These are phyloP conservation scores for Theretra japonica DNA, from an alignment of 2,888 invertebrate species.

Conservation along the genomic window DNA sequence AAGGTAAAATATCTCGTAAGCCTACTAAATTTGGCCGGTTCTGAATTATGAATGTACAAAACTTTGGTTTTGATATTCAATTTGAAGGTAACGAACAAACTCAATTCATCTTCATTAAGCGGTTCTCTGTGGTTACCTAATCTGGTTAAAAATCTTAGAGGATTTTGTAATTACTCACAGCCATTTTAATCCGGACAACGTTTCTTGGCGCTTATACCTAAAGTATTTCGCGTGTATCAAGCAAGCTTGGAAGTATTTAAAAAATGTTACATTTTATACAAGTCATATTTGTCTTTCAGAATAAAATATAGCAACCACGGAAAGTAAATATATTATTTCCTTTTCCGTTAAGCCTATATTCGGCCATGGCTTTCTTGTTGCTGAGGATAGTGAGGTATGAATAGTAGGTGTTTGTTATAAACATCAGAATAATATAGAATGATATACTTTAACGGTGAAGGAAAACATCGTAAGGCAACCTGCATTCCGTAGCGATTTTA, in stretches of 20 bases:
- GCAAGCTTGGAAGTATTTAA: neutral
- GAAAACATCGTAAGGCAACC: too few relatives aligned
- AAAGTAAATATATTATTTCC: neutral
- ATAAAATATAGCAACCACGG: neutral
- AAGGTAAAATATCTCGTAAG: slow-evolving; percentile 1
- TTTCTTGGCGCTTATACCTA: slow-evolving; percentile 5
- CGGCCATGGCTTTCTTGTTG: too few relatives aligned
- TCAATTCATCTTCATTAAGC: slow-evolving; percentile 38
- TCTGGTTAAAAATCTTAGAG: slow-evolving; percentile 32
- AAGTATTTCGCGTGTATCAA: slow-evolving; percentile 1
- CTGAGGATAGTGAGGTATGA: too few relatives aligned
- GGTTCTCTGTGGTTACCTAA: slow-evolving; percentile 30
- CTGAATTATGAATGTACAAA: slow-evolving; percentile 33
- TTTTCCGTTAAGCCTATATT: too few relatives aligned
- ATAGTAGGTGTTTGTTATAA: too few relatives aligned
- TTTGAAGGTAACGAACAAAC: slow-evolving; percentile 36
- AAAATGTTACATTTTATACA: neutral
- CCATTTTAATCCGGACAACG: slow-evolving; percentile 23
- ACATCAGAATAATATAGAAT: too few relatives aligned
- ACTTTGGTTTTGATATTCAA: slow-evolving; percentile 35
- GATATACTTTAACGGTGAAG: too few relatives aligned
- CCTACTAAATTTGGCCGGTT: neutral
- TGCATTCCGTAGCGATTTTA: too few relatives aligned
- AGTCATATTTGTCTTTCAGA: neutral
- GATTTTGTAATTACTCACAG: slow-evolving; percentile 28